Evolutionary conservation across 2,888 invertebrate genomes (phyloP).

Genomic region (Agapostemon virescens): DNA sequence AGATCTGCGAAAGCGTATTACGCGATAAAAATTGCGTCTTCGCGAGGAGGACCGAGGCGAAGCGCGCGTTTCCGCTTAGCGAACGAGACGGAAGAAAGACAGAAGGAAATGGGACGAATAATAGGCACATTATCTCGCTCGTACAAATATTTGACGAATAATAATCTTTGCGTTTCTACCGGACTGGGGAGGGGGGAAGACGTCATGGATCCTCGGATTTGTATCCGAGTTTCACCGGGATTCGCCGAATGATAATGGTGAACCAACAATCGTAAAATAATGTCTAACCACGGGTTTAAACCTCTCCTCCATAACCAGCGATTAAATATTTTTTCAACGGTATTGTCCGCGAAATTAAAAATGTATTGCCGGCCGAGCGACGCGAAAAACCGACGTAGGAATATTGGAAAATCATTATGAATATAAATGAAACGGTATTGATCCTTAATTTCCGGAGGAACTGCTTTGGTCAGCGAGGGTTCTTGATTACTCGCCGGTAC

Average conservation of each 20-base stretch:
- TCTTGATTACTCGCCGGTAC: conserved; percentile 1
- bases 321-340: conserved; percentile 3
- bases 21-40: too few relatives aligned
- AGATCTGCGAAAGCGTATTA: too few relatives aligned
- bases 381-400: neutral
- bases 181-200: neutral
- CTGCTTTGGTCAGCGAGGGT: neutral
- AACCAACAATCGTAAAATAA: conserved; percentile 1
- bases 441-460: conserved; percentile 10
- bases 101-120: neutral
- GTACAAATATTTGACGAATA: conserved; percentile 1
- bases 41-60: neutral
- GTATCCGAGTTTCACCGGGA: neutral
- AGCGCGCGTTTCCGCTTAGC: neutral
- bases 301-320: neutral
- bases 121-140: conserved; percentile 6
- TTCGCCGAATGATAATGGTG: neutral
- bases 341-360: conserved; percentile 1
- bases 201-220: neutral
- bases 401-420: conserved; percentile 10
- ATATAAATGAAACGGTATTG: conserved; percentile 11
- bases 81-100: neutral
- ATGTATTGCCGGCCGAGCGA: neutral
- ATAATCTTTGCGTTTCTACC: neutral
- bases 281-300: neutral